Evolutionary conservation across 2,888 invertebrate species (phyloP).

Genomic region (Meganola albula): DNA sequence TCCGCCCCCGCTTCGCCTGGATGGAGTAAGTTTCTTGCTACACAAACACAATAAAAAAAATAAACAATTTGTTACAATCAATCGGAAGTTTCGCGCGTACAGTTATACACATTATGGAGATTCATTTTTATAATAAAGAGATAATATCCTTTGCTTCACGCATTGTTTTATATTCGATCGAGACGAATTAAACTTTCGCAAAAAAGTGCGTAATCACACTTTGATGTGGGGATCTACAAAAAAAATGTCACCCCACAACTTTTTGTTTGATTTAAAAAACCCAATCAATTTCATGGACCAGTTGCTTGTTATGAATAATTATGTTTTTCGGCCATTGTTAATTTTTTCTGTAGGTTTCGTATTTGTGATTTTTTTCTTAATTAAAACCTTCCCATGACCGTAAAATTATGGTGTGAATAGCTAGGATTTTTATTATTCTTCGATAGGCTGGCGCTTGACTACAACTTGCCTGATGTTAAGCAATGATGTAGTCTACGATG

Average conservation of each 20-base stretch:
- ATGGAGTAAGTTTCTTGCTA: too few relatives aligned
- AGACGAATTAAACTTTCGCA: slow-evolving; percentile 24
- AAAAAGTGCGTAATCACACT: not conserved
- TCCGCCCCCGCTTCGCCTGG: too few relatives aligned
- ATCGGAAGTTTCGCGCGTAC: not conserved
- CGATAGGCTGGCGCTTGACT: too few relatives aligned
- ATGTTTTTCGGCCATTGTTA: too few relatives aligned
- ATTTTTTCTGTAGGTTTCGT: too few relatives aligned
- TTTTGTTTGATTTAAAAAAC: slow-evolving; percentile 39
- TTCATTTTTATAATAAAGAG: not conserved
- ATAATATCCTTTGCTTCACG: not conserved
- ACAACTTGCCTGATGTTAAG: too few relatives aligned
- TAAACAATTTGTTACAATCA: not conserved
- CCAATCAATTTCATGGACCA: slow-evolving; percentile 53
- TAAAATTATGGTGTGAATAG: too few relatives aligned
- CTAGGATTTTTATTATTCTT: too few relatives aligned
- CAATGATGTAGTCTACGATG: too few relatives aligned
- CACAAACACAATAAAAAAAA: not conserved
- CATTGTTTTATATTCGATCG: slow-evolving; percentile 30
- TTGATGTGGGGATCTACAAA: slow-evolving; percentile 33
- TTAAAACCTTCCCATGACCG: too few relatives aligned
- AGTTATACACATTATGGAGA: not conserved
- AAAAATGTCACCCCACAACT: slow-evolving; percentile 67
- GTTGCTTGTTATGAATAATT: slow-evolving; percentile 44
- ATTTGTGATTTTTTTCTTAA: too few relatives aligned